Percentiles rank a stretch among this genome's conserved stretches.
phyloP scores from a whole-genome alignment of 2,113 vertebrate genomes.

The Macaca nemestrina region DNA sequence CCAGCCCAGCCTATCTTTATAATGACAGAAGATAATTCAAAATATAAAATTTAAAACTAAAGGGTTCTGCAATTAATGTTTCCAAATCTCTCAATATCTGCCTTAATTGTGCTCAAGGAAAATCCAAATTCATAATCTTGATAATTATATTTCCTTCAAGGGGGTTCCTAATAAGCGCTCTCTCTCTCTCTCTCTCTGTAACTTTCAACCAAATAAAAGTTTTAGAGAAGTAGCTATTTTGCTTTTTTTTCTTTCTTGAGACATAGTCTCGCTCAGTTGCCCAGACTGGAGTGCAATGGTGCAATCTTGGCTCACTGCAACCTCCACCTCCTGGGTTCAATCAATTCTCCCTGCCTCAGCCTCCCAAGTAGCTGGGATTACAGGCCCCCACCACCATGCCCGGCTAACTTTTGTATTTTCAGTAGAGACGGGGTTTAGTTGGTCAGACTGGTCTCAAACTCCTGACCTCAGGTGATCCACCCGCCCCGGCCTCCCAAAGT shows the following conservation, averaged over 20 bases:
- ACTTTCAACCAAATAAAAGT: slow-evolving; percentile 1
- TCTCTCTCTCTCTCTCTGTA: neutral
- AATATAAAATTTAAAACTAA: slow-evolving; percentile 25
- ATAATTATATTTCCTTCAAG: neutral
- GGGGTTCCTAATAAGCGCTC: neutral
- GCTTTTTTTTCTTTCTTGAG: neutral
- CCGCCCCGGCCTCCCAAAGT: too few relatives aligned
- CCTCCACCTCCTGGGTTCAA: too few relatives aligned
- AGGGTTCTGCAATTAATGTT: slow-evolving; percentile 8
- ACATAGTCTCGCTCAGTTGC: too few relatives aligned
- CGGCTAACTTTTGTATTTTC: too few relatives aligned
- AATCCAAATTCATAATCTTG: neutral
- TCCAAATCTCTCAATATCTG: slow-evolving; percentile 13
- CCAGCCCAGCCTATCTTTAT: neutral
- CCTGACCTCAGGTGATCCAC: too few relatives aligned
- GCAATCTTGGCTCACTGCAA: too few relatives aligned
- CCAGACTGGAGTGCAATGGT: too few relatives aligned
- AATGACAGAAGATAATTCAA: neutral
- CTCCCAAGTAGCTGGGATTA: too few relatives aligned
- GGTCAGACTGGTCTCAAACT: too few relatives aligned
- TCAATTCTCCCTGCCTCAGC: too few relatives aligned
- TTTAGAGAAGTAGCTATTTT: neutral
- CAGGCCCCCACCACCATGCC: too few relatives aligned
- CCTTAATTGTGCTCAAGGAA: neutral
- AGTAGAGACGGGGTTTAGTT: too few relatives aligned